These are phyloP conservation scores for Anolis carolinensis DNA, from an alignment of 2,113 vertebrate species.

Conservation along the genomic window DNA sequence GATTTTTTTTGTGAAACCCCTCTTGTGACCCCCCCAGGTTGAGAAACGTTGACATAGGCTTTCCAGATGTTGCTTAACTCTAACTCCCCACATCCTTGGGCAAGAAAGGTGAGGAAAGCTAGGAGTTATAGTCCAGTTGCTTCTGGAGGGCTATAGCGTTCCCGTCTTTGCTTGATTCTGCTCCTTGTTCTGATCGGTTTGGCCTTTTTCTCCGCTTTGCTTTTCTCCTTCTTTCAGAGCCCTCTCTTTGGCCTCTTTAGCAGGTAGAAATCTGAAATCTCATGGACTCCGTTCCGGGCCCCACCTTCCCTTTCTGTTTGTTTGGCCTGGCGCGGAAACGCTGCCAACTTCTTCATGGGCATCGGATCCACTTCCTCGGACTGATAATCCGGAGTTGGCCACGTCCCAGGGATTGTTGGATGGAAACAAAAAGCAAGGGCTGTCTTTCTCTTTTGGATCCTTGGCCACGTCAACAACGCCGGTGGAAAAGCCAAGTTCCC, in stretches of 20 bases:
- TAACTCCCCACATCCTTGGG: no score
- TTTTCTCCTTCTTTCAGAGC: not conserved
- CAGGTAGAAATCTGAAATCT: not conserved
- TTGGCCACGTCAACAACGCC: not conserved
- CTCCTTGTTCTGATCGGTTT: no score
- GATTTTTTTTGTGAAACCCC: no score
- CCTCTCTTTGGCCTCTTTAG: not conserved
- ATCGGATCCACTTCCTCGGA: no score
- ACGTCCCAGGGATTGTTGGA: not conserved
- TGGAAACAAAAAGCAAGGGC: not conserved
- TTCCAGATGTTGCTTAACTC: no score
- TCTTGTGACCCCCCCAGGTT: no score
- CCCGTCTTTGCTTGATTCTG: not conserved
- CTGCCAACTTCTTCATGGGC: not conserved
- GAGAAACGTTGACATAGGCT: no score
- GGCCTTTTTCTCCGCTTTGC: not conserved
- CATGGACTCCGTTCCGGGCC: no score
- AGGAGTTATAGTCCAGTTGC: no score
- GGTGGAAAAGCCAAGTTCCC: not conserved
- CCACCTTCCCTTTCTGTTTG: not conserved
- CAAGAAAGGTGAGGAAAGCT: no score
- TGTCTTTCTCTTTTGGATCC: not conserved
- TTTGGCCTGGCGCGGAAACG: not conserved
- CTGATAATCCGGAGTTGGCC: not conserved
- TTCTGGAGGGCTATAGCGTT: no score